Conservation (phyloP, 2,888 invertebrate species). For the Tachina lurida region DNA sequence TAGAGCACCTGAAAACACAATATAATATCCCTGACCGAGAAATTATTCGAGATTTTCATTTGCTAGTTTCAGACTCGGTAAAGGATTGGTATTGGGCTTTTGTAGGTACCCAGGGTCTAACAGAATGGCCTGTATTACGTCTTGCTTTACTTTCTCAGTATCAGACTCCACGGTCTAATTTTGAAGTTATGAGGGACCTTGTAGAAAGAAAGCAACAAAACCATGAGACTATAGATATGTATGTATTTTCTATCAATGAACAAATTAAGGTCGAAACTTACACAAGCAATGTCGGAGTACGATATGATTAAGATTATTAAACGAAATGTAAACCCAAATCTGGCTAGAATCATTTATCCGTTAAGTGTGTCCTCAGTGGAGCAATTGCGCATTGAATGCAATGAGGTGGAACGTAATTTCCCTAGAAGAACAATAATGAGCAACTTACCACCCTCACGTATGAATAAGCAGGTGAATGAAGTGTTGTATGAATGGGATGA, state of each 20-base stretch:
- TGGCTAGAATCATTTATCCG: not conserved
- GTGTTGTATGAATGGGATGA: not conserved
- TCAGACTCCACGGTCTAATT: constrained; percentile 17
- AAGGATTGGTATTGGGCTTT: constrained; percentile 24
- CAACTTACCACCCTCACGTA: too few relatives aligned
- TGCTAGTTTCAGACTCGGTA: constrained; percentile 1
- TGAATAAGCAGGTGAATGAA: not conserved
- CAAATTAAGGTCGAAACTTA: not conserved
- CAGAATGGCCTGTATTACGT: constrained; percentile 12
- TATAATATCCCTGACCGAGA: constrained; percentile 5
- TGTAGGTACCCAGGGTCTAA: constrained; percentile 3
- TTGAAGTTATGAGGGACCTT: constrained; percentile 9
- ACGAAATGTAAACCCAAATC: not conserved
- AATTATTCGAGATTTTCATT: constrained; percentile 15
- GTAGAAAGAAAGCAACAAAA: constrained; percentile 8
- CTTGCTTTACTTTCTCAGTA: not conserved
- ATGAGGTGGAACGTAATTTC: constrained; percentile 1
- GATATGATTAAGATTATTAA: not conserved
- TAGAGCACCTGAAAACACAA: not conserved
- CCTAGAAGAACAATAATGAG: not conserved
- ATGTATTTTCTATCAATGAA: not conserved
- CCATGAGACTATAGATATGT: not conserved
- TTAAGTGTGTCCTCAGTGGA: not conserved
- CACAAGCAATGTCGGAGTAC: not conserved
- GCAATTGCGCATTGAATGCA: not conserved